These are phyloP conservation scores for Platichthys flesus DNA, from an alignment of 2,113 vertebrate species.

Conservation along the genomic window DNA sequence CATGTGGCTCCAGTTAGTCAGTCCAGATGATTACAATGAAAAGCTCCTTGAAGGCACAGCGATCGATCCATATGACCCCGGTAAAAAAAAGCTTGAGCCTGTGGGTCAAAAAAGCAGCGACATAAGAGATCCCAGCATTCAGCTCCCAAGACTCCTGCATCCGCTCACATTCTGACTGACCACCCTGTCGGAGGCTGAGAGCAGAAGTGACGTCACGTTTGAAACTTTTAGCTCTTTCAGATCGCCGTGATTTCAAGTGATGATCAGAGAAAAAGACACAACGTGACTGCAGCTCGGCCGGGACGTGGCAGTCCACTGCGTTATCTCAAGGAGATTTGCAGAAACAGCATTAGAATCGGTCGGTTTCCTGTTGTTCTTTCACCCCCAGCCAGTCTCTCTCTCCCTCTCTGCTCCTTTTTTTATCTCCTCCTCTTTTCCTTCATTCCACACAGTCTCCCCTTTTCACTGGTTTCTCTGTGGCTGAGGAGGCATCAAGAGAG, in stretches of 20 bases:
- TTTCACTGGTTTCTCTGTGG: slow-evolving; percentile 63
- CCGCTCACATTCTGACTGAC: slow-evolving; percentile 80
- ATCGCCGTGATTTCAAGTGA: slow-evolving; percentile 27
- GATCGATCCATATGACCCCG: slow-evolving; percentile 71
- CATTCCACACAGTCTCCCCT: slow-evolving; percentile 74
- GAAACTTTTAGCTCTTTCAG: slow-evolving; percentile 46
- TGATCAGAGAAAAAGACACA: slow-evolving; percentile 28
- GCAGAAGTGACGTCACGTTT: slow-evolving; percentile 79
- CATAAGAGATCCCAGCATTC: slow-evolving; percentile 66
- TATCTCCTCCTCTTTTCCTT: slow-evolving; percentile 81
- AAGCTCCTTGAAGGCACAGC: slow-evolving; percentile 50
- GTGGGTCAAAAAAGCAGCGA: slow-evolving; percentile 45
- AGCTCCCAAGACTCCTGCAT: slow-evolving; percentile 73
- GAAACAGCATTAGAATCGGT: slow-evolving; percentile 70
- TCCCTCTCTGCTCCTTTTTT: slow-evolving; percentile 50
- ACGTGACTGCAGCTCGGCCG: neutral
- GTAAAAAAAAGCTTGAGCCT: slow-evolving; percentile 28
- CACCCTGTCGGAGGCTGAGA: slow-evolving; percentile 66
- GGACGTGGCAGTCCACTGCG: slow-evolving; percentile 50
- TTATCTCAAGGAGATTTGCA: slow-evolving; percentile 68
- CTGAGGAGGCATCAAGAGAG: slow-evolving; percentile 43
- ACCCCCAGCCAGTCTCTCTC: slow-evolving; percentile 60
- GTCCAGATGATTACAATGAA: slow-evolving; percentile 71
- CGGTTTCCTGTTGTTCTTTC: slow-evolving; percentile 78
- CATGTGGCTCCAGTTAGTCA: slow-evolving; percentile 87